These are phyloP conservation scores for Ariolimax columbianus DNA, from an alignment of 2,888 invertebrate genomes.

Conservation along the genomic window DNA sequence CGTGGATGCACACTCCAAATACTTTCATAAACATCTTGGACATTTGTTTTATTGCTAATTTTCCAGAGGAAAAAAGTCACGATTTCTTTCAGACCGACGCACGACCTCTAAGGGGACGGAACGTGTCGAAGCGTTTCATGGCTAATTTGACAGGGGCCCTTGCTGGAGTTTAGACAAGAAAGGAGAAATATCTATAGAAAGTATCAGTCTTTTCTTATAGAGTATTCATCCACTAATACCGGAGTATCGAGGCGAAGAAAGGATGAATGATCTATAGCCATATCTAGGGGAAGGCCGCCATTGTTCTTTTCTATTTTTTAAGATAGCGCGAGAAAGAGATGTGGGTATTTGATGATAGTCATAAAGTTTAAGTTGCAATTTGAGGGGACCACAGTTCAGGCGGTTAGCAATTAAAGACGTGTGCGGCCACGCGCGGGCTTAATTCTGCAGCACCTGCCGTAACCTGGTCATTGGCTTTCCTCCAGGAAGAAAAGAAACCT, in stretches of 20 bases:
- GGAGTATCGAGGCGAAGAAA: conserved; percentile 18
- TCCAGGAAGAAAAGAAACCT: conserved; percentile 35
- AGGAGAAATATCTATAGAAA: conserved; percentile 21
- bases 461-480: conserved; percentile 13
- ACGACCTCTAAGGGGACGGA: conserved; percentile 7
- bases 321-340: conserved; percentile 13
- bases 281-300: background rate
- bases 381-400: conserved; percentile 27
- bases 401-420: conserved; percentile 46
- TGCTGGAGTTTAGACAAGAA: conserved; percentile 33
- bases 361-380: conserved; percentile 37
- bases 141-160: conserved; percentile 44
- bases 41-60: conserved; percentile 32
- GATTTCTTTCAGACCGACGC: conserved; percentile 4
- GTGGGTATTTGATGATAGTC: conserved; percentile 50
- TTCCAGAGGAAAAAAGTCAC: background rate
- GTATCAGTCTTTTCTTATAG: conserved; percentile 34
- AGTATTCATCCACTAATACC: conserved; percentile 19
- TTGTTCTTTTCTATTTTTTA: conserved; percentile 18
- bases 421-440: conserved; percentile 45
- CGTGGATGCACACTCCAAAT: conserved; percentile 12
- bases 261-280: conserved; percentile 38
- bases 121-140: conserved; percentile 8
- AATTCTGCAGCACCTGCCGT: conserved; percentile 36
- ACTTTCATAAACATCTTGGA: conserved; percentile 36